These are phyloP conservation scores for Zaprionus nigranus DNA, from an alignment of 1,140 invertebrate species.

Conservation along the genomic window DNA sequence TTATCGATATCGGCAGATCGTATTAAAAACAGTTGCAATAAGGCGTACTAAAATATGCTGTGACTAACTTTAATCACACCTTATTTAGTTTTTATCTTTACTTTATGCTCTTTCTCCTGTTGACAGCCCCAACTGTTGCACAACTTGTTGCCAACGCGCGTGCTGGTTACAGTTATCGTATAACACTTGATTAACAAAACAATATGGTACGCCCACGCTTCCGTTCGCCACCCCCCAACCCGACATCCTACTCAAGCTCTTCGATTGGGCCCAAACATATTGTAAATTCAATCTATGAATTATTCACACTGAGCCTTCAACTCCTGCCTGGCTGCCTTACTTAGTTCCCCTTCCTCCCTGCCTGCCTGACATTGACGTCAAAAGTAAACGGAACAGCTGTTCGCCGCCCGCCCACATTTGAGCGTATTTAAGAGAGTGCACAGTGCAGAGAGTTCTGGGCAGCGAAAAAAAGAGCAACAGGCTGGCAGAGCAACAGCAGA, in stretches of 20 bases:
- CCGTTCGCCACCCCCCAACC: background rate
- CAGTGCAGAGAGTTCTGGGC: constrained; percentile 12
- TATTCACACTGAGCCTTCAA: constrained; percentile 63
- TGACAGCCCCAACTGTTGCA: constrained; percentile 64
- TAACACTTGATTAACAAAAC: constrained; percentile 74
- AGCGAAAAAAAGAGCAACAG: constrained; percentile 23
- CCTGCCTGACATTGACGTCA: constrained; percentile 76
- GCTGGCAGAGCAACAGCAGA: constrained; percentile 21
- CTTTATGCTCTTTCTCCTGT: constrained; percentile 17
- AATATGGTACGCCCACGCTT: constrained; percentile 69
- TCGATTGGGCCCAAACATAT: constrained; percentile 41
- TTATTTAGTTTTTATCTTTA: constrained; percentile 3
- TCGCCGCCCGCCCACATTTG: constrained; percentile 57
- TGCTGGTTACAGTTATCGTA: constrained; percentile 74
- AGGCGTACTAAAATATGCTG: background rate
- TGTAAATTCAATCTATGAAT: constrained; percentile 73
- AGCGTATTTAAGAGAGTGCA: constrained; percentile 46
- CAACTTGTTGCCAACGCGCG: constrained; percentile 55
- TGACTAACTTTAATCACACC: background rate
- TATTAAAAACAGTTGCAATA: too few species aligned
- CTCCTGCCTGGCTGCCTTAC: constrained; percentile 26
- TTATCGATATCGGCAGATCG: too few species aligned
- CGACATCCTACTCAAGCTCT: too few species aligned
- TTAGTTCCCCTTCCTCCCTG: background rate
- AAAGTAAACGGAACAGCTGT: constrained; percentile 70